phyloP scores from a whole-genome alignment of 2,113 vertebrate species.

The Sula dactylatra region DNA sequence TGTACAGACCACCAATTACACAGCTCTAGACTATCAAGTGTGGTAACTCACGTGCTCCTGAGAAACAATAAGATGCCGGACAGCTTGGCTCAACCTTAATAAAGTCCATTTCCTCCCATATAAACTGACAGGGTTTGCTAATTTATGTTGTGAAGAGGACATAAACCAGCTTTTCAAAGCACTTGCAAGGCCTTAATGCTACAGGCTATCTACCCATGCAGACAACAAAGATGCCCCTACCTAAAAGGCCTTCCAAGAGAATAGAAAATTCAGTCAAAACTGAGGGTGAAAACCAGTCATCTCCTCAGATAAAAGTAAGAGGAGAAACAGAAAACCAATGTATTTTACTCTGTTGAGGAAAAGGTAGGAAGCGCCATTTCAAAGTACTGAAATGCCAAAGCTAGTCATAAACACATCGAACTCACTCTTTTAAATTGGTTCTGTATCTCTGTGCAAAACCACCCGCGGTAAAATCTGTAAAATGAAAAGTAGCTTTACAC shows the following conservation, averaged over 20 bases:
- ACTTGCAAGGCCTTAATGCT: neutral
- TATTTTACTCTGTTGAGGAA: neutral
- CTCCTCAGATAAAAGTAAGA: neutral
- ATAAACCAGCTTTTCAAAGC: no score
- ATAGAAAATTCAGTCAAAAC: neutral
- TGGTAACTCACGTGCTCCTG: neutral
- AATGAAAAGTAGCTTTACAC: neutral
- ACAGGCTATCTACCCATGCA: rapidly evolving
- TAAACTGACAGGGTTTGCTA: neutral
- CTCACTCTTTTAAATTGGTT: neutral
- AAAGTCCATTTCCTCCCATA: neutral
- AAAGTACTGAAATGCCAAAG: neutral
- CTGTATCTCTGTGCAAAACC: neutral
- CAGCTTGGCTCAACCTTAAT: neutral
- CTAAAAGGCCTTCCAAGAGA: neutral
- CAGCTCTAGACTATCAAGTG: neutral
- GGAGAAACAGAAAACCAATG: neutral
- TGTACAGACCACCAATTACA: rapidly evolving
- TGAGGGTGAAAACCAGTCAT: neutral
- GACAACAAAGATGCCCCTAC: neutral
- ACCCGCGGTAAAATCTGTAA: neutral
- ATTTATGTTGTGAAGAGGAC: neutral
- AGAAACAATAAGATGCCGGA: neutral
- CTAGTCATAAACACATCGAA: neutral
- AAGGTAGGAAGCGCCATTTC: neutral